Base-by-base conservation (phyloP, 1,140 invertebrate genomes). In the Magallana ariakensis region DNA sequence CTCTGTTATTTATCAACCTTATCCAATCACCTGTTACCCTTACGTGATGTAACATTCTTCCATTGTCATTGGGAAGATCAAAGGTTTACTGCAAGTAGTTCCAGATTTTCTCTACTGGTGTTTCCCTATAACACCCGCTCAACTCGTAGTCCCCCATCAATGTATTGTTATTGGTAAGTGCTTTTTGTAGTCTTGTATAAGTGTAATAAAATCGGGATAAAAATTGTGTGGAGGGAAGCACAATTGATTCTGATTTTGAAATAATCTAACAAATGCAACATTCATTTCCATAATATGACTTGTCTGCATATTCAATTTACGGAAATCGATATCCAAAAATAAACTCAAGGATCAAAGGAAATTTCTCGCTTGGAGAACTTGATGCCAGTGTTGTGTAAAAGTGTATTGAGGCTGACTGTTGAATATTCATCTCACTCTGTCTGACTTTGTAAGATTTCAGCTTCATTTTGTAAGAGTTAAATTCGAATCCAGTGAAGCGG, bases 241-340 rank as follows among this genome's bases (percentile, higher is more conserved):
- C 33, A 46, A 46, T 46, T 46, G 33, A 46, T 46, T 46, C 33
- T 46, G 33, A 46, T 46, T 46, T 46, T 46, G 33, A 46, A 46
- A 46, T 46, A 46, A 46, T 46, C 33, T 5, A 46, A 5, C 33
- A 46, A 46, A 46, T 46, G 33, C 33, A 46, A 46, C 5, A 46
- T 26, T 75, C 22, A 26, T 75, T 26, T 26, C 10, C 19, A 75
- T 33, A 19, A 75, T 26, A 26, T 11, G 19, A 26, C 66, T 26
- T 75, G 19, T 75, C 22, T 75, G 66, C 22, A 75, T 26, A 75
- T 75, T 75, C 66, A 75, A 75, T 75, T 75, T 75, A 75, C 66
- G 66, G 66, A 22, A 11, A 22, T 33, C 22, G 22, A 26, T 75
- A 75, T 26, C 66, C 66, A 33, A 22, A 75, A 75, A 75, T 75